Conservation (phyloP, 1,140 invertebrate genomes). For the Scaptomyza graminum region DNA sequence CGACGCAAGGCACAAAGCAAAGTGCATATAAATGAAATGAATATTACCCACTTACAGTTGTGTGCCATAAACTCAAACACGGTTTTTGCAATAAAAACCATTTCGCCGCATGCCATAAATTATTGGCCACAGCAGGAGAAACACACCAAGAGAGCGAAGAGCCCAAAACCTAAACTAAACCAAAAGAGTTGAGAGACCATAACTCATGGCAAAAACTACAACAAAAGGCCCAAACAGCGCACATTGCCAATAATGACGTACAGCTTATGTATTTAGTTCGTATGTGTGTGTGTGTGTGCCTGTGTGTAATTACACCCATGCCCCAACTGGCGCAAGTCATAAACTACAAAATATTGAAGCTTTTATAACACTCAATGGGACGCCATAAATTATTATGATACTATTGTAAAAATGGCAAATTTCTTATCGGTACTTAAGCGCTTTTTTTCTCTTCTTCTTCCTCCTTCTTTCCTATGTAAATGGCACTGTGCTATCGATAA, state of each 20-base stretch:
- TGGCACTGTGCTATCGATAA: constrained; percentile 9
- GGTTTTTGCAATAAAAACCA: constrained; percentile 83
- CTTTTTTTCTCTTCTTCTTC: constrained; percentile 39
- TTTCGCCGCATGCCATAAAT: constrained; percentile 83
- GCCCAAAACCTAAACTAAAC: constrained; percentile 51
- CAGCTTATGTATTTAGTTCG: constrained; percentile 46
- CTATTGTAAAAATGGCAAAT: constrained; percentile 82
- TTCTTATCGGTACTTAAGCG: constrained; percentile 80
- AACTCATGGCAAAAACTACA: constrained; percentile 63
- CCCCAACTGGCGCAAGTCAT: constrained; percentile 79
- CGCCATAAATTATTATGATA: constrained; percentile 82
- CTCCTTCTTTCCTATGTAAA: not conserved
- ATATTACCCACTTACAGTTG: constrained; percentile 78
- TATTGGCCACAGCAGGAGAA: constrained; percentile 47
- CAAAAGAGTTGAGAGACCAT: constrained; percentile 58
- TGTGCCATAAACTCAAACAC: constrained; percentile 77
- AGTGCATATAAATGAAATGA: constrained; percentile 79
- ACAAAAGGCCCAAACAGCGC: constrained; percentile 42
- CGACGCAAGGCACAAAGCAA: constrained; percentile 40
- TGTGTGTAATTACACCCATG: constrained; percentile 74
- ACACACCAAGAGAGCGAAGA: constrained; percentile 10
- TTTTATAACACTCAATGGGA: constrained; percentile 82
- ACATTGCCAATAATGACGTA: constrained; percentile 71
- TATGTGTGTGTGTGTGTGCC: constrained; percentile 23
- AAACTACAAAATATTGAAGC: constrained; percentile 83